Percentiles rank a stretch among this genome's conserved stretches.
phyloP scores from a whole-genome alignment of 2,888 invertebrate genomes.

The Trachelus troglodyta region DNA sequence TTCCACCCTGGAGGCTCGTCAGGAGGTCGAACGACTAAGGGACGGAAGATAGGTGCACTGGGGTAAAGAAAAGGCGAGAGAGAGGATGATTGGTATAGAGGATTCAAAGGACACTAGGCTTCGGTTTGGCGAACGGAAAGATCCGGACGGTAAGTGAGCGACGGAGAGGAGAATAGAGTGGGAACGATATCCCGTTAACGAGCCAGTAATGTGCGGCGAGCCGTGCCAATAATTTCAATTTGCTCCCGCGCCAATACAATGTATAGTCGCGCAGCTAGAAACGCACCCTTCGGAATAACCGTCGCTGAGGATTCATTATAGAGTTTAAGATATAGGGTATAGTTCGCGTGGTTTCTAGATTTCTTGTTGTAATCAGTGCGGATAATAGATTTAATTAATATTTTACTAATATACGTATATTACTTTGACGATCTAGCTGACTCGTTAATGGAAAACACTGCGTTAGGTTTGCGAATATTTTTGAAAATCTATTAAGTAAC shows the following conservation, averaged over 20 bases:
- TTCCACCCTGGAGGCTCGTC: not conserved
- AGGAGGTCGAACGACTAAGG: not conserved
- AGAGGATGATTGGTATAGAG: not conserved
- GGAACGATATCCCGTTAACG: slow-evolving; percentile 47
- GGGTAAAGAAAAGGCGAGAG: slow-evolving; percentile 7
- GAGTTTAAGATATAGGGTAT: slow-evolving; percentile 24
- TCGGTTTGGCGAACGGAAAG: slow-evolving; percentile 3
- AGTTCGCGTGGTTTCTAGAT: not conserved
- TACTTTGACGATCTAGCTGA: not conserved
- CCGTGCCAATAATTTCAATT: slow-evolving; percentile 52
- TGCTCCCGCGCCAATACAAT: slow-evolving; percentile 13
- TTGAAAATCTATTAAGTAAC: not conserved
- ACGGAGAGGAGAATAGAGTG: not conserved
- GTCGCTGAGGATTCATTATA: slow-evolving; percentile 25
- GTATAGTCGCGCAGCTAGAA: not conserved
- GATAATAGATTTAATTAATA: slow-evolving; percentile 4
- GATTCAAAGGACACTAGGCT: slow-evolving; percentile 15
- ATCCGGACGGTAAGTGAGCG: not conserved
- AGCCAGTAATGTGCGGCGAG: slow-evolving; percentile 48
- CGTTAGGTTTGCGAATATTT: not conserved
- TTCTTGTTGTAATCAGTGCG: slow-evolving; percentile 44
- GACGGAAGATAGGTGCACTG: slow-evolving; percentile 1
- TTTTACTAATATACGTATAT: not conserved
- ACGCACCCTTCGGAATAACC: not conserved
- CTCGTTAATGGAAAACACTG: not conserved